phyloP scores from a whole-genome alignment of 2,888 invertebrate genomes.

The Epinotia nisella region DNA sequence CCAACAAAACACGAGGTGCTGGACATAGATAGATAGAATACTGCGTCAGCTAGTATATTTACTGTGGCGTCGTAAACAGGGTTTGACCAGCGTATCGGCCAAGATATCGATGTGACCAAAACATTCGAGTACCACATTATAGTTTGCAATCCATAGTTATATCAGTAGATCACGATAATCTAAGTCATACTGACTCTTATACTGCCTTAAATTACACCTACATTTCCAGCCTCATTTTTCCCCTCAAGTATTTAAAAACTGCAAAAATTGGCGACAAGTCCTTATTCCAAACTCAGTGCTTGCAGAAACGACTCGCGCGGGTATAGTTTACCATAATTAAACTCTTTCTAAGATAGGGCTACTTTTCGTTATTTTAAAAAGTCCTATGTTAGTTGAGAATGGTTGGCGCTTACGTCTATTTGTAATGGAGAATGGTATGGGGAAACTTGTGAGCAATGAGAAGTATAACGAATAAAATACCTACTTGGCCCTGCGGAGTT shows the following conservation, averaged over 20 bases:
- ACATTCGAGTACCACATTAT: no score
- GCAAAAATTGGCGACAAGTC: slow-evolving; percentile 34
- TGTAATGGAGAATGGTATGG: not conserved
- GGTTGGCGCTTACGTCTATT: not conserved
- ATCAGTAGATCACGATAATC: no score
- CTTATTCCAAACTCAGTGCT: slow-evolving; percentile 19
- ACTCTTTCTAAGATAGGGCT: slow-evolving; percentile 43
- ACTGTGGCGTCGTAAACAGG: no score
- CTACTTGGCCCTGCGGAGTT: slow-evolving; percentile 50
- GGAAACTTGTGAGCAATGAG: slow-evolving; percentile 62
- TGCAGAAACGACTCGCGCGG: slow-evolving; percentile 45
- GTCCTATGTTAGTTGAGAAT: not conserved
- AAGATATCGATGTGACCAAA: no score
- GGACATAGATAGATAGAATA: no score
- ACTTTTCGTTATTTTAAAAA: not conserved
- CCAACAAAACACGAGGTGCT: no score
- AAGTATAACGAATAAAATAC: slow-evolving; percentile 60
- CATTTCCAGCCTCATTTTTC: not conserved
- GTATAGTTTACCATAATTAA: slow-evolving; percentile 46
- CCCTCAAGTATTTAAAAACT: not conserved
- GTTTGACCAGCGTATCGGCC: no score
- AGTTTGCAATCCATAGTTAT: no score
- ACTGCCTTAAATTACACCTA: not conserved
- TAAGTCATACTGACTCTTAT: not conserved
- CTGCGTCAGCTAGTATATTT: no score